Conservation (phyloP, 2,888 invertebrate species). For the Tenthredo scrophulariae region DNA sequence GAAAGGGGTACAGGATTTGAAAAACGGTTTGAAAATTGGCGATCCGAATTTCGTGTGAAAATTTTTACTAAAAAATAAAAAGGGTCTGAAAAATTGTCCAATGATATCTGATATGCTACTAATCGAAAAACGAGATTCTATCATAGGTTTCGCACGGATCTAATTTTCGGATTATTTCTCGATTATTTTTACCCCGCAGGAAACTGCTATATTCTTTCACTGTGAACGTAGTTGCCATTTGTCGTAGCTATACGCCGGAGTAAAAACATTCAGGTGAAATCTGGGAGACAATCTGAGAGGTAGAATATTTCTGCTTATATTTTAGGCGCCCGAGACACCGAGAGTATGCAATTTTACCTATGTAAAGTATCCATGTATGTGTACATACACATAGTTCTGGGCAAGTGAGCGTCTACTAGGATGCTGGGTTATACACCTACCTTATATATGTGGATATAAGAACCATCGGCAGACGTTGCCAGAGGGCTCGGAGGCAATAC, state of each 20-base stretch:
- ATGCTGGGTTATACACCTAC: not conserved
- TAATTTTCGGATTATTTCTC: not conserved
- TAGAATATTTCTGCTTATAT: conserved; percentile 43
- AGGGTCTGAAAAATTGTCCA: not conserved
- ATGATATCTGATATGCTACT: too few relatives aligned
- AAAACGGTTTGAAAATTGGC: not conserved
- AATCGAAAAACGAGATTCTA: too few relatives aligned
- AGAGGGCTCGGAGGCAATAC: conserved; percentile 41
- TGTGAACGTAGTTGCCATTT: not conserved
- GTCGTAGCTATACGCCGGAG: not conserved
- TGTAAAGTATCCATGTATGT: not conserved
- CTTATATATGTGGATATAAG: conserved; percentile 19
- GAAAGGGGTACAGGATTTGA: not conserved
- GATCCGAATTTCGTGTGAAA: not conserved
- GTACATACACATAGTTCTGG: too few relatives aligned
- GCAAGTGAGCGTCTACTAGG: conserved; percentile 1
- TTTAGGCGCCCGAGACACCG: conserved; percentile 21
- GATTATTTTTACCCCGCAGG: not conserved
- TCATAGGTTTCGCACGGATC: too few relatives aligned
- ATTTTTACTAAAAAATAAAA: not conserved
- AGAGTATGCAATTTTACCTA: conserved; percentile 16
- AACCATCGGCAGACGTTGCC: conserved; percentile 49
- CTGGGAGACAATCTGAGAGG: conserved; percentile 28
- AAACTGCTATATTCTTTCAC: not conserved
- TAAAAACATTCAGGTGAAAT: conserved; percentile 38